Evolutionary conservation across 1,140 invertebrate genomes (phyloP).

Genomic region (Parasteatoda tepidariorum): DNA sequence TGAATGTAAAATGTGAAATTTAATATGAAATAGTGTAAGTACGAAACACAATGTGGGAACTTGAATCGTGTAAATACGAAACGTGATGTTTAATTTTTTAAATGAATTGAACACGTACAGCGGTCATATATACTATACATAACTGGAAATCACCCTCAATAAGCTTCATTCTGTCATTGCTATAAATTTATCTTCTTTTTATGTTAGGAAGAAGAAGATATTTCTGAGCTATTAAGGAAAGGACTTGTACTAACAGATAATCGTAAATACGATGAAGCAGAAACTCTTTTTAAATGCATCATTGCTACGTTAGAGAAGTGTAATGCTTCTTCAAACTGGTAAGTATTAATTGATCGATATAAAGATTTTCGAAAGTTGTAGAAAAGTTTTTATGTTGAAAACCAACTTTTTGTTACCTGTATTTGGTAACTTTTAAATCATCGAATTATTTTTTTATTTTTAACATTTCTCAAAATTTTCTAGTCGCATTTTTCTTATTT

Average conservation of each 20-base stretch:
- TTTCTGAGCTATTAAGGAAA: background rate
- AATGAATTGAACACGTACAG: background rate
- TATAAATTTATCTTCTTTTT: background rate
- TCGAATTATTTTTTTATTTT: background rate
- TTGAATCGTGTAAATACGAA: background rate
- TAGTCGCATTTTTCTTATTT: background rate
- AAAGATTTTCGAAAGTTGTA: background rate
- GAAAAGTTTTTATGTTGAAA: background rate
- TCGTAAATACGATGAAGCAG: conserved; percentile 11
- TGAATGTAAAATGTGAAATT: too few relatives aligned
- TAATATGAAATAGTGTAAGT: too few relatives aligned
- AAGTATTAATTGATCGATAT: background rate
- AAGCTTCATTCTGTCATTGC: background rate
- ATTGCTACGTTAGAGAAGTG: background rate
- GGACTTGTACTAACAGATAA: background rate
- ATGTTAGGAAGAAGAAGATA: background rate
- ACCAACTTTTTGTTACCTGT: background rate
- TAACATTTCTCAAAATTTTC: background rate
- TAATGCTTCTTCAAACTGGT: background rate
- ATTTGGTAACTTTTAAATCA: background rate
- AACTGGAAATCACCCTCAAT: background rate
- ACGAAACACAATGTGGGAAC: too few relatives aligned
- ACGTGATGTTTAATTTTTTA: too few relatives aligned
- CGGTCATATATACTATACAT: too few relatives aligned
- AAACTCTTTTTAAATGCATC: background rate